Percentiles rank a stretch among this genome's conserved stretches.
phyloP scores from a whole-genome alignment of 2,113 vertebrate species.

The Lipotes vexillifer region DNA sequence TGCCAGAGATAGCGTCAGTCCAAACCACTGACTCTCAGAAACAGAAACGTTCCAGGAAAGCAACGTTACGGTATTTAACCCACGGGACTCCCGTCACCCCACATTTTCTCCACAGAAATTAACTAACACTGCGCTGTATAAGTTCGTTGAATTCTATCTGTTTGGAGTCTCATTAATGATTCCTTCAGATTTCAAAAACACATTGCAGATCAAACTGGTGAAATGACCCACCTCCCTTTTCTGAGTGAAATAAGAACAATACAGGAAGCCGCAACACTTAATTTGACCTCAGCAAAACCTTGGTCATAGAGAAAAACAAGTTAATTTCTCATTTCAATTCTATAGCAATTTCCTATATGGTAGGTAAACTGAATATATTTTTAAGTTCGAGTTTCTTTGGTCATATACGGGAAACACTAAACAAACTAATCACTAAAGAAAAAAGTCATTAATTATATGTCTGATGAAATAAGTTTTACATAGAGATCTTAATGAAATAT shows the following conservation, averaged over 20 bases:
- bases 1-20: not conserved
- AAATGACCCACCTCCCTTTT: not conserved
- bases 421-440: not conserved
- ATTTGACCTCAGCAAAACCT: not conserved
- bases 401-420: not conserved
- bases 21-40: not conserved
- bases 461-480: not conserved
- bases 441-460: not conserved
- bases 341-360: not conserved
- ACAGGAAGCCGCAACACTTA: not conserved
- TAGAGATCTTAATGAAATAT: not conserved
- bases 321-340: not conserved
- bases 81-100: fast-evolving
- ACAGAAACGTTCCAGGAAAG: not conserved
- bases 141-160: not conserved
- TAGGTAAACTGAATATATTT: not conserved
- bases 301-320: not conserved
- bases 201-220: not conserved
- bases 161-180: not conserved
- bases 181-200: not conserved
- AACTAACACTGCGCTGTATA: not conserved
- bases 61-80: too few species aligned
- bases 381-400: not conserved
- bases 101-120: not conserved
- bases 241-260: not conserved